phyloP scores from a whole-genome alignment of 2,888 invertebrate species.

The Cenopis cana region DNA sequence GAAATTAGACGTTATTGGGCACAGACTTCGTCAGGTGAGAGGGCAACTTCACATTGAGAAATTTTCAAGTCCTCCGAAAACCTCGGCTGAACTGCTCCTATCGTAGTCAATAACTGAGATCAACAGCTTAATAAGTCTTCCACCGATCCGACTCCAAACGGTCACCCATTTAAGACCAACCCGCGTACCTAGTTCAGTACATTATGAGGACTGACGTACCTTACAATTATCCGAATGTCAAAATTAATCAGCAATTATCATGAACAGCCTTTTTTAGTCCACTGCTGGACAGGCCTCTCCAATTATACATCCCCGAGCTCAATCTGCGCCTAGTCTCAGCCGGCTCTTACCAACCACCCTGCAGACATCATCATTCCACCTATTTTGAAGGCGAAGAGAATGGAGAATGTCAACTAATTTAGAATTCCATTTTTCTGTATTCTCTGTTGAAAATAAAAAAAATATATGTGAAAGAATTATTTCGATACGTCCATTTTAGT shows the following conservation, averaged over 20 bases:
- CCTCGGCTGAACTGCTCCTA: background rate
- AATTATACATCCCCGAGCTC: too few relatives aligned
- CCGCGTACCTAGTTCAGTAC: background rate
- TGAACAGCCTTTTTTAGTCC: too few relatives aligned
- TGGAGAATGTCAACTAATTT: too few relatives aligned
- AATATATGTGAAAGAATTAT: too few relatives aligned
- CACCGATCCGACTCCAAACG: background rate
- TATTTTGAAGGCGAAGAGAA: too few relatives aligned
- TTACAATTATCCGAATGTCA: background rate
- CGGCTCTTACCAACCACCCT: background rate
- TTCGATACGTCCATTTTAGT: too few relatives aligned
- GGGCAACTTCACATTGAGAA: background rate
- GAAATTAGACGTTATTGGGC: background rate
- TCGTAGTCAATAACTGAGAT: background rate
- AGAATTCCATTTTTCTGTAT: too few relatives aligned
- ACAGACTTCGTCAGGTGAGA: background rate
- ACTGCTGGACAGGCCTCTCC: background rate
- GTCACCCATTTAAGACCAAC: background rate
- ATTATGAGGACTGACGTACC: too few relatives aligned
- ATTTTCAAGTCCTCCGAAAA: too few relatives aligned
- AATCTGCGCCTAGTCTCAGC: background rate
- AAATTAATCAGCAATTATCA: too few relatives aligned
- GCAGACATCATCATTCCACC: too few relatives aligned
- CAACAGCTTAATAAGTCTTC: background rate
- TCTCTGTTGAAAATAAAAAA: too few relatives aligned